A percentile compares a stretch with the other conserved stretches of the same genome.
Evolutionary conservation across 2,113 vertebrate species (phyloP).

Genomic region (Globicephala melas): DNA sequence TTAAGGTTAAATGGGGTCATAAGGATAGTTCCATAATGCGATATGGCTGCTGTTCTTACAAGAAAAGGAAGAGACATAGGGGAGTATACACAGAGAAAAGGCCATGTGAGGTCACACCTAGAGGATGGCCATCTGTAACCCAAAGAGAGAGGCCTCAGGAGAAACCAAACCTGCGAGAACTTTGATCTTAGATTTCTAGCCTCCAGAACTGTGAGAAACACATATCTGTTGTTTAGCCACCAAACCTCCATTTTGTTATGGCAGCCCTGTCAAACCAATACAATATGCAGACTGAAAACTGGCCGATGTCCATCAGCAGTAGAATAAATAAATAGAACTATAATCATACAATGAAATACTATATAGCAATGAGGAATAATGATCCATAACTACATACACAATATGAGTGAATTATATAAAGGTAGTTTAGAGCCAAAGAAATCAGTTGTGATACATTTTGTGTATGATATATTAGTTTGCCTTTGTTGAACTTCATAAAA

Average conservation of each 20-base stretch:
- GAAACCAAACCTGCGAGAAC: neutral
- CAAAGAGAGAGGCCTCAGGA: neutral
- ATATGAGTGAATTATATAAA: neutral
- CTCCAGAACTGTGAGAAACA: neutral
- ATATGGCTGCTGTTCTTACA: neutral
- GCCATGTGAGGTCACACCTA: neutral
- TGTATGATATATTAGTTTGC: neutral
- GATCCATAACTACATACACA: neutral
- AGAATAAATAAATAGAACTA: neutral
- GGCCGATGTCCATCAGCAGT: neutral
- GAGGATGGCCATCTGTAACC: neutral
- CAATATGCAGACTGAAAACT: neutral
- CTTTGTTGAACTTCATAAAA: neutral
- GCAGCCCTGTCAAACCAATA: neutral
- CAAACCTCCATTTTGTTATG: neutral
- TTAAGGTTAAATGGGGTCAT: neutral
- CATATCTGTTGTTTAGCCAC: neutral
- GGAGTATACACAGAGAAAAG: neutral
- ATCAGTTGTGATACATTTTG: neutral
- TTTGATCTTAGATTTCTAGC: neutral
- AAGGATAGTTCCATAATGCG: neutral
- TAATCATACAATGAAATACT: neutral
- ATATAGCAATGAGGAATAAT: neutral
- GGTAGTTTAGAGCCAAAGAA: neutral
- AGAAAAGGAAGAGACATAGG: neutral